phyloP scores from a whole-genome alignment of 2,797 vertebrate genomes.

The Muscicapa striata region DNA sequence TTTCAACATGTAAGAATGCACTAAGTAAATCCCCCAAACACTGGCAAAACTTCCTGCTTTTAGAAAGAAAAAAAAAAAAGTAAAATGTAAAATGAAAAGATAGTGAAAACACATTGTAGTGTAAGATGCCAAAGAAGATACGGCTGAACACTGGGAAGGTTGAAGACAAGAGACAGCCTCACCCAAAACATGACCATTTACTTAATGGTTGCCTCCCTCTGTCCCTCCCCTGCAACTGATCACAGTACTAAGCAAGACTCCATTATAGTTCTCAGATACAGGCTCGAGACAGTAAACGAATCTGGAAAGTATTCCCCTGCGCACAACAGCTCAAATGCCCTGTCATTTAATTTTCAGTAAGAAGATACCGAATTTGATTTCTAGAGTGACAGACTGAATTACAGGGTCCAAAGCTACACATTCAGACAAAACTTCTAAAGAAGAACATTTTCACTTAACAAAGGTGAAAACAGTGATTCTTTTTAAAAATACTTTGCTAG shows the following conservation, averaged over 20 bases:
- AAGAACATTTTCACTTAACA: neutral
- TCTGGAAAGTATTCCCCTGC: neutral
- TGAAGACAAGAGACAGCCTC: neutral
- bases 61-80: neutral
- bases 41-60: neutral
- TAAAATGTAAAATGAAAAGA: neutral
- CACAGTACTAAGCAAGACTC: neutral
- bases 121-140: neutral
- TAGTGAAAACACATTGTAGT: neutral
- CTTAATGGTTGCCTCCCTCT: slow-evolving; percentile 21
- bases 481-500: neutral
- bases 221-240: neutral
- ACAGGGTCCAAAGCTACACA: accelerated
- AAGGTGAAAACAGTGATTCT: neutral
- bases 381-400: neutral
- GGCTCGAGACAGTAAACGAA: neutral
- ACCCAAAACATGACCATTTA: slow-evolving; percentile 5
- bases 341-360: neutral
- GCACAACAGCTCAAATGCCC: neutral
- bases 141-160: neutral
- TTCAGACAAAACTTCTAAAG: neutral
- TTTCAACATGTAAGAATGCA: neutral
- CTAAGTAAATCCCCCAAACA: neutral
- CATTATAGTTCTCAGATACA: neutral
- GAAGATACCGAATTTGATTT: neutral